Evolutionary conservation across 2,797 vertebrate genomes (phyloP), one percentile per base, ranked within the genome.

Genomic region (Acipenser ruthenus): DNA sequence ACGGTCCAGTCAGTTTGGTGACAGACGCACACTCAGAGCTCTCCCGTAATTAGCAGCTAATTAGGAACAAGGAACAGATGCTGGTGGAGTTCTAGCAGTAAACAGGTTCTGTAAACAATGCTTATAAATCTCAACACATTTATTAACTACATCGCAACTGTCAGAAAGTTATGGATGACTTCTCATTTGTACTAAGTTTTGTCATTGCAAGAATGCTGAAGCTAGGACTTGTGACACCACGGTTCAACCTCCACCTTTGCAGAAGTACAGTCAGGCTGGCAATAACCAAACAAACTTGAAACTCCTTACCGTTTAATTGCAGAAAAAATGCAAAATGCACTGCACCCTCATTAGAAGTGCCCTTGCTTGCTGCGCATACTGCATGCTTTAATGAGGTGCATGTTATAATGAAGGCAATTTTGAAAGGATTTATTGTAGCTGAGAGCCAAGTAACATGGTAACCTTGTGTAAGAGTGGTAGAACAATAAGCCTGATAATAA

Each of bases 81-180:
- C 93, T 88, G 89, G 84, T 86, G 78, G 87, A 92, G 86, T 90
- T 91, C 81, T 88, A 84, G 88, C 89, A 86, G 87, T 89, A 84
- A 90, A 90, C 91, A 90, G 89, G 89, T 91, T 93, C 92, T 88
- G 93, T 94, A 95, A 95, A 96, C 93, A 96, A 95, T 94, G 93
- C 91, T 94, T 93, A 87, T 89, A 88, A 92, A 88, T 91, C 88
- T 90, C 89, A 86, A 86, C 87, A 86, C 91, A 86, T 90, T 90
- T 90, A 89, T 92, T 91, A 91, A 87, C 83, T 84, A 78, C 85
- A 83, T 87, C 80, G 84, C 83, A 83, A 88, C 87, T 88, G 84
- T 88, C 87, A 92, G 37, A 37, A 37, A 37, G 37, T 37, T 37
- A 37, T 37, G 37, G 5, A 37, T 5, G 5, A 5, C 4, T 37